Evolutionary conservation across 2,113 vertebrate species (phyloP).

Genomic region (Elephantulus edwardii): DNA sequence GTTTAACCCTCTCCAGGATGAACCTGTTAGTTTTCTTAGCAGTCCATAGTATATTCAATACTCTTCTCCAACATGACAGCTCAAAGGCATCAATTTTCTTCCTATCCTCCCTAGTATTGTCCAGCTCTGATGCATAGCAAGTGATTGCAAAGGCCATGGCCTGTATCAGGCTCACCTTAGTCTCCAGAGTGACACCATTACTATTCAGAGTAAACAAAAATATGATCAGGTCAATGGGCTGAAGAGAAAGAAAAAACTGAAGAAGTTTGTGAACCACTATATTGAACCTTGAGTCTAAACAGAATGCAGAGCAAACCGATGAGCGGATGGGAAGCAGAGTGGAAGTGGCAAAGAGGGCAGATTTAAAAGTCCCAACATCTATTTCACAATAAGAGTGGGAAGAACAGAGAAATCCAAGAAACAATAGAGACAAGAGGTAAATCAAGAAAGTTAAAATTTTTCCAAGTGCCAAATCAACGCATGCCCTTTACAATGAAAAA

Average conservation of each 20-base stretch:
- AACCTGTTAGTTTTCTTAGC: no score
- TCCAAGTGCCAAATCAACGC: neutral
- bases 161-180: no score
- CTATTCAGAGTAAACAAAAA: no score
- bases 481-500: neutral
- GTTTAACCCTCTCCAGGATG: no score
- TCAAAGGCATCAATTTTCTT: no score
- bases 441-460: conserved; percentile 29
- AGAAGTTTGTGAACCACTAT: neutral
- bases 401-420: neutral
- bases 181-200: no score
- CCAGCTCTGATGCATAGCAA: no score
- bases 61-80: no score
- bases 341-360: neutral
- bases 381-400: neutral
- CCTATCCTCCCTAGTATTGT: no score
- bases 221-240: neutral
- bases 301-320: neutral
- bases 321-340: neutral
- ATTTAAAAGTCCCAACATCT: neutral
- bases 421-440: neutral
- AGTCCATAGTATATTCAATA: no score
- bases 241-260: neutral
- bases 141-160: no score
- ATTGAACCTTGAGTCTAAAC: neutral